Evolutionary conservation across 2,888 invertebrate species (phyloP), one percentile per base, ranked within the genome.

Genomic region (Eupithecia centaureata): DNA sequence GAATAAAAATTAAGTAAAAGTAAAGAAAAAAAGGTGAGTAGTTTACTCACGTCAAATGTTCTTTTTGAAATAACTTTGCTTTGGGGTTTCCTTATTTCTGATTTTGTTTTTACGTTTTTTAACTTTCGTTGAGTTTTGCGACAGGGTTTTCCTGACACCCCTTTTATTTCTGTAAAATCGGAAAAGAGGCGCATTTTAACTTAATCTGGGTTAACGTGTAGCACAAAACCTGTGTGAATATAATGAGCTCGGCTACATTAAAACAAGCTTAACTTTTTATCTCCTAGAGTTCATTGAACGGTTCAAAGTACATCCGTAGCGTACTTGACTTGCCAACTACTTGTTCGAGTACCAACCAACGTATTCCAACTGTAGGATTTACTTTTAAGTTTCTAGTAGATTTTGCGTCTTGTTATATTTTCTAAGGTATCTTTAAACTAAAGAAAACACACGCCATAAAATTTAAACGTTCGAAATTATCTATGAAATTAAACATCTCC

Each of bases 201-300:
- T 10, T 32, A 22, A 57, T 32, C 18, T 57, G 18, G 22, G 22
- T 32, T 57, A 5, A 32, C n/a, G 8, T 10, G 32, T 33, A 30
- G 28, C 18, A 57, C n/a, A 33, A 57, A 30, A 33, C 32, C 57
- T 30, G 5, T 52, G 52, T 42, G 15, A 27, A 52, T 47, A 30
- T n/a, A 12, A 57, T 32, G 32, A 57, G 57, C 22, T 57, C 32
- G 33, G 10, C 22, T 12, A 30, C 32, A 57, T 57, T 57, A 33
- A 32, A 57, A 57, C 32, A 32, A 18, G 57, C 32, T 32, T 57
- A 33, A 57, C 32, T 22, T 57, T 57, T 30, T 33, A 12, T 22
- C 32, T n/a, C 30, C 22, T n/a, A 33, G 18, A 57, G 57, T 33
- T 57, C 57, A 57, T 3, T 33, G 57, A n/a, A 33, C 57, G 32